These are phyloP conservation scores for Philaenus spumarius DNA, from an alignment of 1,140 invertebrate species.

Conservation along the genomic window DNA sequence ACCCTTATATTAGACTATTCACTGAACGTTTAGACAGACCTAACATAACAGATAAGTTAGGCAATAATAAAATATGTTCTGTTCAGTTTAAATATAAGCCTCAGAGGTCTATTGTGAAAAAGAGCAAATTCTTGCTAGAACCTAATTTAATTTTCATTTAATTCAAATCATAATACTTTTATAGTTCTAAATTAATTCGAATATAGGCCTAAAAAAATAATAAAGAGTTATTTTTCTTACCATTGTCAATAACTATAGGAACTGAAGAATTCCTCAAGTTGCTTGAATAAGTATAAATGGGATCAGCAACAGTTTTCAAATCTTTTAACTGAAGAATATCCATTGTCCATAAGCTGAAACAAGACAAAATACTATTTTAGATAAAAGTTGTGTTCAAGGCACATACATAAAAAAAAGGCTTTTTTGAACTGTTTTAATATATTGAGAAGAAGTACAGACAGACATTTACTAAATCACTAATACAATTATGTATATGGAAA, in stretches of 20 bases:
- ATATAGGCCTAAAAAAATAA: background rate
- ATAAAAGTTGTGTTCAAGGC: too few species aligned
- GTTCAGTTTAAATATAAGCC: background rate
- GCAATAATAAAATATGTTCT: background rate
- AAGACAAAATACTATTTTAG: too few species aligned
- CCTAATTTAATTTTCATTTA: background rate
- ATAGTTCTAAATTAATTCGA: background rate
- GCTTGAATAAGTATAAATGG: slow-evolving; percentile 58
- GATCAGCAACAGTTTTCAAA: slow-evolving; percentile 62
- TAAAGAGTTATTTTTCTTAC: slow-evolving; percentile 41
- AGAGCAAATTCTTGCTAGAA: background rate
- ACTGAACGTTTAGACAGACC: too few species aligned
- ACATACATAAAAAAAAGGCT: too few species aligned
- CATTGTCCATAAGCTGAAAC: slow-evolving; percentile 9
- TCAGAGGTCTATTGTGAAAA: background rate
- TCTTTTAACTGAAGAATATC: slow-evolving; percentile 56
- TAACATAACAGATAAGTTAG: background rate
- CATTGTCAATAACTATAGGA: slow-evolving; percentile 80
- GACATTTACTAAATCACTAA: too few species aligned
- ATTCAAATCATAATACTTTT: background rate
- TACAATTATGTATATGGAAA: too few species aligned
- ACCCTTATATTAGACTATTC: too few species aligned
- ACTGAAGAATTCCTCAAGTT: slow-evolving; percentile 48
- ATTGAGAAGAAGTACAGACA: too few species aligned
- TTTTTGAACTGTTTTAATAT: too few species aligned